phyloP scores from a whole-genome alignment of 1,140 invertebrate species.

The Drosophila tristis region DNA sequence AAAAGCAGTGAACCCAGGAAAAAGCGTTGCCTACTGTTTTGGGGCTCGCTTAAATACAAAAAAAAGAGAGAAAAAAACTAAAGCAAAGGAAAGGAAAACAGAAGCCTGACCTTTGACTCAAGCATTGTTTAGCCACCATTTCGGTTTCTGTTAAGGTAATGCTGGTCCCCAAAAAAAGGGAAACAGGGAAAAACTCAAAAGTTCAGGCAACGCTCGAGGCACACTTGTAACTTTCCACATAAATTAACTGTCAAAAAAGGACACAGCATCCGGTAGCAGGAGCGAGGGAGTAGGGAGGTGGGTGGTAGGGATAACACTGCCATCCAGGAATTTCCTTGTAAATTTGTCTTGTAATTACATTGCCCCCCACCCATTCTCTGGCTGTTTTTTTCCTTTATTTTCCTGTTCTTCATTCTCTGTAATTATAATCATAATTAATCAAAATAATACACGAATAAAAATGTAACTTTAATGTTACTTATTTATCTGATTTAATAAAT shows the following conservation, averaged over 20 bases:
- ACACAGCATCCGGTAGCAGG: slow-evolving; percentile 30
- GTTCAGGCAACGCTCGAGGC: slow-evolving; percentile 53
- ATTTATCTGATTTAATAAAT: no score
- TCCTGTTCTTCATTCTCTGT: slow-evolving; percentile 28
- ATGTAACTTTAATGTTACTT: slow-evolving; percentile 3
- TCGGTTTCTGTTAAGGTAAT: slow-evolving; percentile 38
- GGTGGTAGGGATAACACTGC: slow-evolving; percentile 16
- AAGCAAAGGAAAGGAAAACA: slow-evolving; percentile 46
- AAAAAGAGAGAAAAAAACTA: background rate
- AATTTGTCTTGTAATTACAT: slow-evolving; percentile 79
- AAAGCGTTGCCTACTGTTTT: slow-evolving; percentile 57
- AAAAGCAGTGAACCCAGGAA: slow-evolving; percentile 6
- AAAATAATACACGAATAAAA: slow-evolving; percentile 26
- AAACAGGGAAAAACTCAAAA: slow-evolving; percentile 51
- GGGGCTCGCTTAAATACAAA: slow-evolving; percentile 13
- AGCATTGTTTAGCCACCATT: slow-evolving; percentile 41
- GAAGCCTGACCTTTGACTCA: slow-evolving; percentile 73
- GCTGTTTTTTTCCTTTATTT: slow-evolving; percentile 23
- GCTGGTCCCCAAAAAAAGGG: slow-evolving; percentile 8
- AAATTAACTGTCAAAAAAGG: slow-evolving; percentile 77
- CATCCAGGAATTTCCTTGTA: slow-evolving; percentile 66
- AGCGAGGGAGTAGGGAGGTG: background rate
- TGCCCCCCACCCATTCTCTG: slow-evolving; percentile 17
- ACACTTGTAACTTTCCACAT: slow-evolving; percentile 79
- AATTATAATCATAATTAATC: slow-evolving; percentile 75